Percentiles rank a stretch among this genome's conserved stretches.
Evolutionary conservation across 1,140 invertebrate species (phyloP).

Genomic region (Wasmannia auropunctata): DNA sequence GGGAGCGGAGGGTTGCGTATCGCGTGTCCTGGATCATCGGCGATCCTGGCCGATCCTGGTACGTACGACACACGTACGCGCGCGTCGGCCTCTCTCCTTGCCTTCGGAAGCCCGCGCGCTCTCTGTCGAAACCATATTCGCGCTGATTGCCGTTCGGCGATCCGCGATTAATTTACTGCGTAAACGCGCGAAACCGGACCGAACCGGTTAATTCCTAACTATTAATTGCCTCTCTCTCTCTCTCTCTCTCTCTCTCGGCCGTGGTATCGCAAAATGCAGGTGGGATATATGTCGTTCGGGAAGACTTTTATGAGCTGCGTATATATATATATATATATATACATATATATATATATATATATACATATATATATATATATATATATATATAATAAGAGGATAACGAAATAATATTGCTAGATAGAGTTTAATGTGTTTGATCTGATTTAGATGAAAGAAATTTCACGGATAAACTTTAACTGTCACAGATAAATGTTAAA

Average conservation of each 20-base stretch:
- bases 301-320: background rate
- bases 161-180: slow-evolving; percentile 59
- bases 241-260: too few species aligned
- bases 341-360: too few species aligned
- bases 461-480: background rate
- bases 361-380: too few species aligned
- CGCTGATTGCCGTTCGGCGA: slow-evolving; percentile 41
- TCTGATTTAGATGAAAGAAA: background rate
- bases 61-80: slow-evolving; percentile 22
- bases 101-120: slow-evolving; percentile 36
- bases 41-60: slow-evolving; percentile 46
- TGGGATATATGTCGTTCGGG: background rate
- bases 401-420: background rate
- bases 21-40: slow-evolving; percentile 48
- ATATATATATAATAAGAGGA: background rate
- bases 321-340: too few species aligned
- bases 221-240: slow-evolving; percentile 49
- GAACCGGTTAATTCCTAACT: slow-evolving; percentile 35
- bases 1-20: slow-evolving; percentile 11
- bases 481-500: background rate
- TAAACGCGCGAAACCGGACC: slow-evolving; percentile 34
- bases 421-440: background rate
- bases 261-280: background rate
- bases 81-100: too few species aligned
- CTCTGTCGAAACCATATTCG: slow-evolving; percentile 53